Percentiles rank a stretch among this genome's conserved stretches.
phyloP scores from a whole-genome alignment of 1,140 invertebrate species.

The Fragariocoptes setiger region DNA sequence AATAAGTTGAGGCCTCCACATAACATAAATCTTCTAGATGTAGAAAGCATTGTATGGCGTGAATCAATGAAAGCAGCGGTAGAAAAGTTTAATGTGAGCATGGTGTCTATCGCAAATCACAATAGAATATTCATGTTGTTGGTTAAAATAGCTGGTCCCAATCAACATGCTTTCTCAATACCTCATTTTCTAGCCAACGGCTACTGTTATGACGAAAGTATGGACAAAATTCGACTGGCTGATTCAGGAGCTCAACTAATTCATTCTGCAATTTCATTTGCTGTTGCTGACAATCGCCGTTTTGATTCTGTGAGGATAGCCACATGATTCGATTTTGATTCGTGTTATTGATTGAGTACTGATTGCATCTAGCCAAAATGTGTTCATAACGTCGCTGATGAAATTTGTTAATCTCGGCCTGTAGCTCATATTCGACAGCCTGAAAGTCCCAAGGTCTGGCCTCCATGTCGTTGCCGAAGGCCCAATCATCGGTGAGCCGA shows the following conservation, averaged over 20 bases:
- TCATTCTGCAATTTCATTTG: not conserved
- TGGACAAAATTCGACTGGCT: conserved; percentile 13
- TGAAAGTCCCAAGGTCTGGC: conserved; percentile 94
- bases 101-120: no score
- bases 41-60: no score
- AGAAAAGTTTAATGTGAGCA: no score
- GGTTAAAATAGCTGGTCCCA: conserved; percentile 24
- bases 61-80: no score
- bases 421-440: conserved; percentile 74
- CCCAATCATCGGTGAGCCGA: conserved; percentile 94
- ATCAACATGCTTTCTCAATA: conserved; percentile 41
- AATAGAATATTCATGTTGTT: no score
- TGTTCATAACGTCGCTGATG: conserved; percentile 56
- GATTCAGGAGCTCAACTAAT: not conserved
- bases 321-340: not conserved
- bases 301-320: not conserved
- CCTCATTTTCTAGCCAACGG: conserved; percentile 79
- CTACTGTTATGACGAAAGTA: conserved; percentile 83
- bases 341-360: not conserved
- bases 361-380: conserved; percentile 4
- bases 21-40: no score
- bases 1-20: no score
- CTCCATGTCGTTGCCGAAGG: conserved; percentile 92
- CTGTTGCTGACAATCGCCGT: not conserved
- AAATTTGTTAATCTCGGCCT: conserved; percentile 73